A percentile compares a stretch with the other conserved stretches of the same genome.
Conservation (phyloP, 2,888 invertebrate genomes). For the Andrena flavipes region DNA sequence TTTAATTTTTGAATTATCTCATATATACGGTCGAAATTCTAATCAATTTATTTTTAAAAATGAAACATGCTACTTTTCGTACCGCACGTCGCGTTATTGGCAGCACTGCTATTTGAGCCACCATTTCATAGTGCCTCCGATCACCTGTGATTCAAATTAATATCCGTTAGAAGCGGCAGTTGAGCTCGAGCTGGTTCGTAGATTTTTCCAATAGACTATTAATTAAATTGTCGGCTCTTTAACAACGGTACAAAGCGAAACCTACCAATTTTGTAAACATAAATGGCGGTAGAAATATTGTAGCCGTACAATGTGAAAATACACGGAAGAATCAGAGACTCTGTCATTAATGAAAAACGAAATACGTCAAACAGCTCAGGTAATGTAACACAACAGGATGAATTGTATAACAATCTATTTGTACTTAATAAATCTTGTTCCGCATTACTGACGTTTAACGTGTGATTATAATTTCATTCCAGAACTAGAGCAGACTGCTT, state of each 20-base stretch:
- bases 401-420: conserved; percentile 4
- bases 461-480: too few relatives aligned
- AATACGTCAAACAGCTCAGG: not conserved
- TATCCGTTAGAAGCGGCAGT: not conserved
- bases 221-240: conserved; percentile 43
- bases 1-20: too few relatives aligned
- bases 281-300: conserved; percentile 42
- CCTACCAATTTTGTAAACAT: conserved; percentile 23
- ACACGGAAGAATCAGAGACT: conserved; percentile 44
- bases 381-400: conserved; percentile 28
- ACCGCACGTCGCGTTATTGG: too few relatives aligned
- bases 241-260: conserved; percentile 56
- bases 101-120: too few relatives aligned
- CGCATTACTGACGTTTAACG: too few relatives aligned
- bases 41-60: too few relatives aligned
- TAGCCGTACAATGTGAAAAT: conserved; percentile 40
- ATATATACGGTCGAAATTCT: too few relatives aligned
- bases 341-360: conserved; percentile 22
- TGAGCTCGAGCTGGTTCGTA: not conserved
- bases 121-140: not conserved
- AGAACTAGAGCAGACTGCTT: too few relatives aligned
- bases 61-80: too few relatives aligned
- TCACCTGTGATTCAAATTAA: not conserved
- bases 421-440: too few relatives aligned
- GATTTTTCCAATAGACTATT: not conserved